Percentiles rank a stretch among this genome's conserved stretches.
Evolutionary conservation across 1,140 invertebrate genomes (phyloP).

Genomic region (Agrilus planipennis): DNA sequence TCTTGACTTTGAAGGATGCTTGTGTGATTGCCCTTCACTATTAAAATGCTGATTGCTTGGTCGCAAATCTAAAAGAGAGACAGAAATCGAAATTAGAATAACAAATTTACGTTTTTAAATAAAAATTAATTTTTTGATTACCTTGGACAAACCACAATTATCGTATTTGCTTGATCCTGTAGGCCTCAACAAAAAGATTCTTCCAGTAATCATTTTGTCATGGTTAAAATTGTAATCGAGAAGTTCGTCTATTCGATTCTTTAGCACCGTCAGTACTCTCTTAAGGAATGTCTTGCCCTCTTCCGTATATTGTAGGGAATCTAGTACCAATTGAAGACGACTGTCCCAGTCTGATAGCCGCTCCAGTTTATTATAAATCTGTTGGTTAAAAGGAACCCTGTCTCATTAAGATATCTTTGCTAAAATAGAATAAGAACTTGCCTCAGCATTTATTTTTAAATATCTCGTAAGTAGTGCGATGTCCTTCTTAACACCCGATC

Average conservation of each 20-base stretch:
- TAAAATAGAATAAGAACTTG: constrained; percentile 10
- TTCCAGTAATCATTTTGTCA: constrained; percentile 19
- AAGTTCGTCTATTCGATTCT: constrained; percentile 17
- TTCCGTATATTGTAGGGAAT: constrained; percentile 12
- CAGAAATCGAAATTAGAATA: not conserved
- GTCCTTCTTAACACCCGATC: constrained; percentile 17
- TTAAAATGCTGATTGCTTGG: too few relatives aligned
- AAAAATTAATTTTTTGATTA: constrained; percentile 16
- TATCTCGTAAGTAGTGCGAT: constrained; percentile 22
- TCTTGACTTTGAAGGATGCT: too few relatives aligned
- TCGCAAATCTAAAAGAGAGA: too few relatives aligned
- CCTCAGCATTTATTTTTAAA: constrained; percentile 24
- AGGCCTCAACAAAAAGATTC: constrained; percentile 23
- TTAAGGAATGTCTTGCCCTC: constrained; percentile 15
- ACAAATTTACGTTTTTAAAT: too few relatives aligned
- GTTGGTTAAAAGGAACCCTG: not conserved
- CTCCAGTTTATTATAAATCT: constrained; percentile 19
- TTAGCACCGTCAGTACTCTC: constrained; percentile 16
- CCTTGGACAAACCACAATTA: constrained; percentile 24
- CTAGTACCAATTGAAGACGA: constrained; percentile 15
- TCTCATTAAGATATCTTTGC: not conserved
- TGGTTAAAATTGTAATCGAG: constrained; percentile 13
- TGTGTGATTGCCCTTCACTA: too few relatives aligned
- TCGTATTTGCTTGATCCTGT: constrained; percentile 28
- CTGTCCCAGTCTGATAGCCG: constrained; percentile 12